Conservation (phyloP, 2,888 invertebrate species). For the Automeris io region DNA sequence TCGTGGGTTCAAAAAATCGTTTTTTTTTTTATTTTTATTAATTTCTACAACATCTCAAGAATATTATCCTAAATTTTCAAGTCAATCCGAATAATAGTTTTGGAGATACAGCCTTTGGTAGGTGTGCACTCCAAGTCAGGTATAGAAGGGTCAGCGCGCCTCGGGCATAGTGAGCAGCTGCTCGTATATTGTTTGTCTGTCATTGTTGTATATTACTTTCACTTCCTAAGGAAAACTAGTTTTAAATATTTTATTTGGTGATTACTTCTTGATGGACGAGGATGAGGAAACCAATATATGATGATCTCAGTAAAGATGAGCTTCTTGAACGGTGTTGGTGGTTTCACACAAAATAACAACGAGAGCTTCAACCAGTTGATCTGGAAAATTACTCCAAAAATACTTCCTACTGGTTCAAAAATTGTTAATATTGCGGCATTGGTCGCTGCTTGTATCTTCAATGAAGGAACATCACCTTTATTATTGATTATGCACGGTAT, state of each 20-base stretch:
- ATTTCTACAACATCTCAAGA: no score
- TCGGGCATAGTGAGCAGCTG: no score
- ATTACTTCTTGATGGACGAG: not conserved
- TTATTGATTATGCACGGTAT: no score
- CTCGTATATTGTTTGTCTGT: not conserved
- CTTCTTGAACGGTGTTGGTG: not conserved
- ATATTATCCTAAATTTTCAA: conserved; percentile 5
- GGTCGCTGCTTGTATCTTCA: no score
- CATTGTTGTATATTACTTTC: not conserved
- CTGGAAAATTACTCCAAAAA: no score
- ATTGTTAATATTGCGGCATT: no score
- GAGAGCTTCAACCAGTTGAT: no score
- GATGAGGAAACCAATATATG: not conserved
- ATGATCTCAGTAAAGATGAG: not conserved
- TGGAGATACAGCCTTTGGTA: conserved; percentile 5
- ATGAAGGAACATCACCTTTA: no score
- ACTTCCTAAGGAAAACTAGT: not conserved
- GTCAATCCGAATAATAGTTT: conserved; percentile 7
- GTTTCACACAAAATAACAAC: not conserved
- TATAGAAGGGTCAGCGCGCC: no score
- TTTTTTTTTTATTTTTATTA: no score
- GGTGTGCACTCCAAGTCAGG: not conserved
- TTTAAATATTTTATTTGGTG: not conserved
- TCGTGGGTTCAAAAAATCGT: no score
- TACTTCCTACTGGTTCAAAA: no score